Base-by-base conservation (phyloP, 1,140 invertebrate genomes). In the Achroia grisella region DNA sequence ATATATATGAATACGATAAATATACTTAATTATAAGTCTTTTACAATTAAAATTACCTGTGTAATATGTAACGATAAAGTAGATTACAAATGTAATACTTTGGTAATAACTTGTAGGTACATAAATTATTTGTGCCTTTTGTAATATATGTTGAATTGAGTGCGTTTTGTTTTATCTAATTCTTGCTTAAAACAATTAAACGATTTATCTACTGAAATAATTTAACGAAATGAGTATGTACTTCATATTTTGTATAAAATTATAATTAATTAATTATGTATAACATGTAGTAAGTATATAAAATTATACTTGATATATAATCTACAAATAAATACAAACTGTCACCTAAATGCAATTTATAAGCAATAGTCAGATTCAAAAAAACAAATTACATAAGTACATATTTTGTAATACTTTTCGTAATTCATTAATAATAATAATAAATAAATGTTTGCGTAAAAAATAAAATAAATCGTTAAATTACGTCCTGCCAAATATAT, bases 91-190 rank as follows among this genome's bases (percentile, higher is more conserved):
- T 27, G 10, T 17, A 39, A 39, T 27, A 35, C 34, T 52, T 56
- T 56, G 44, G 17, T 23, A 23, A 23, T 23, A 23, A 23, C 46
- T n/a, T 42, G 44, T 68, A 60, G 62, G 60, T 74, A 78, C 72
- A 76, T 76, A 74, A 76, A 68, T 76, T 75, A 69, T 72, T 74
- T 70, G 71, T 81, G 74, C 77, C 74, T 78, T 76, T 65, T 17
- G 36, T 28, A 55, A 53, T 41, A 52, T 42, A 42, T 46, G 29
- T 34, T 50, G 42, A 48, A 17, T 52, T 56, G 9, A 31, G 30
- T 31, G 30, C 56, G 44, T 45, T 55, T 56, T 57, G 52, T 51
- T 52, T 42, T 36, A 44, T 54, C 57, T 52, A 56, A n/a, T n/a
- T 23, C 2, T 23, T 23, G 17, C 6, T 23, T 23, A 23, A n/a